Evolutionary conservation across 2,888 invertebrate species (phyloP).

Genomic region (Lysandra bellargus): DNA sequence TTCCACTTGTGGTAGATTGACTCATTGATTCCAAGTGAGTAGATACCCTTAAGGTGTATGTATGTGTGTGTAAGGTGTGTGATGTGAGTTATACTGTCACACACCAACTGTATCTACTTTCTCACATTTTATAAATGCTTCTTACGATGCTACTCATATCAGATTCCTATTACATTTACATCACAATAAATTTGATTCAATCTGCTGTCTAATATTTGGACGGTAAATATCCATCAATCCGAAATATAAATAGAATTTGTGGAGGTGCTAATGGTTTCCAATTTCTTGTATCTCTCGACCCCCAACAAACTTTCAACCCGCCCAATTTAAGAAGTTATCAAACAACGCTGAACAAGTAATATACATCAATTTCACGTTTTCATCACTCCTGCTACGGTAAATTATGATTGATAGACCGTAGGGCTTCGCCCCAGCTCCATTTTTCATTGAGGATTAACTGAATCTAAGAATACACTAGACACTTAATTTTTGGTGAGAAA

Average conservation of each 20-base stretch:
- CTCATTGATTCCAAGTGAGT: too few relatives aligned
- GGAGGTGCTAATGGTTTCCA: neutral
- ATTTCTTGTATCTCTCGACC: neutral
- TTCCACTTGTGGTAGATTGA: too few relatives aligned
- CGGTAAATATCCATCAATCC: neutral
- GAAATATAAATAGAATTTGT: neutral
- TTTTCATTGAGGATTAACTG: slow-evolving; percentile 20
- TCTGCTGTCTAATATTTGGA: neutral
- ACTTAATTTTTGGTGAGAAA: too few relatives aligned
- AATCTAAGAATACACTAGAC: neutral
- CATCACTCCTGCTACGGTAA: slow-evolving; percentile 19
- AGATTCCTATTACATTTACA: neutral
- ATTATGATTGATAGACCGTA: slow-evolving; percentile 24
- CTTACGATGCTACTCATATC: too few relatives aligned
- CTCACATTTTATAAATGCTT: too few relatives aligned
- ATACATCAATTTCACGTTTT: slow-evolving; percentile 25
- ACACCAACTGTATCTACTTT: too few relatives aligned
- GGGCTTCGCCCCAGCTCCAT: slow-evolving; percentile 38
- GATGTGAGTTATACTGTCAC: too few relatives aligned
- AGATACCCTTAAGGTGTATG: too few relatives aligned
- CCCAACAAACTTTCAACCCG: neutral
- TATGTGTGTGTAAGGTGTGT: too few relatives aligned
- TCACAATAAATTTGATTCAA: neutral
- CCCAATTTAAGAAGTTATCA: slow-evolving; percentile 20
- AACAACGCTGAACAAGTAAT: neutral